phyloP scores from a whole-genome alignment of 2,113 vertebrate species.

The Daubentonia madagascariensis region DNA sequence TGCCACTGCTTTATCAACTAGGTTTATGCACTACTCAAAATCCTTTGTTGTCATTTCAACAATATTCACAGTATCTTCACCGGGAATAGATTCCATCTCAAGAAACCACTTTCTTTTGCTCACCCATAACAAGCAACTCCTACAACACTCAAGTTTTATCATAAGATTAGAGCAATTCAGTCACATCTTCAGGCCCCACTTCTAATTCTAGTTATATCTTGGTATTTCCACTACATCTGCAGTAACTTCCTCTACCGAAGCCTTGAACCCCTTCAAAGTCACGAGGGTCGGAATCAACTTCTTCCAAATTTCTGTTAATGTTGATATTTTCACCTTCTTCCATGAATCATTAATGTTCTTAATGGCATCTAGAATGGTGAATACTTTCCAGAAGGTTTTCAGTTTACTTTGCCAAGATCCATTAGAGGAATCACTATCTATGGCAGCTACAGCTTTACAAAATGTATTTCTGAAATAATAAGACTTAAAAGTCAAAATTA shows the following conservation, averaged over 20 bases:
- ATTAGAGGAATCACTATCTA: not conserved
- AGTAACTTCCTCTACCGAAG: not conserved
- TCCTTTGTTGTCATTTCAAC: not conserved
- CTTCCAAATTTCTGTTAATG: not conserved
- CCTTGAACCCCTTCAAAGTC: not conserved
- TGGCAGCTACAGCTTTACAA: not conserved
- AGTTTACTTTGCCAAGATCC: not conserved
- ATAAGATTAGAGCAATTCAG: not conserved
- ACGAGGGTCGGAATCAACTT: not conserved
- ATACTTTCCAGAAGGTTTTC: not conserved
- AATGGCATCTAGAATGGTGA: not conserved
- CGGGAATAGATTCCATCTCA: not conserved
- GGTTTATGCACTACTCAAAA: not conserved
- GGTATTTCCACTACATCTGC: not conserved
- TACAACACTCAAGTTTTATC: not conserved
- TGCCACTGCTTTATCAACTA: not conserved
- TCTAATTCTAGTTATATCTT: not conserved
- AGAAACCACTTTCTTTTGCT: not conserved
- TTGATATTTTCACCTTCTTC: not conserved
- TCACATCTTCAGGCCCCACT: not conserved
- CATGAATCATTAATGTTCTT: not conserved
- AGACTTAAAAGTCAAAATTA: not conserved
- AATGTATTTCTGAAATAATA: not conserved
- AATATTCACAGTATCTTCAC: not conserved
- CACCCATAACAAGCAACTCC: not conserved